These are phyloP conservation scores for Neolamprologus sp. DNA, from an alignment of 2,113 vertebrate species.

Conservation along the genomic window DNA sequence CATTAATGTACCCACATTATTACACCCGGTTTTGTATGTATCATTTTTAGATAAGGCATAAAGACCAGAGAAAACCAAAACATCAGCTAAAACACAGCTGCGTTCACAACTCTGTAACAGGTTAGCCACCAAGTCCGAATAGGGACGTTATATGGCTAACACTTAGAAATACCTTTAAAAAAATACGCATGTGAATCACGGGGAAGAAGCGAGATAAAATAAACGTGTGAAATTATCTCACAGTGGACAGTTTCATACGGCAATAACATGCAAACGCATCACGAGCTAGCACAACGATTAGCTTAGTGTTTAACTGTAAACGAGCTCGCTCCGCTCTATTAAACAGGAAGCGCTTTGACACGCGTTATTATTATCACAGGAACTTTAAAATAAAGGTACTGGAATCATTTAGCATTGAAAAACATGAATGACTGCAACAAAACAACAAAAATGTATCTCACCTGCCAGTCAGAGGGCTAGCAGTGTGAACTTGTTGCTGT, in stretches of 20 bases:
- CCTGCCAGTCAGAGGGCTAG: background rate
- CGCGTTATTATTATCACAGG: background rate
- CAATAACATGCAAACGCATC: background rate
- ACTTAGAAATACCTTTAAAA: background rate
- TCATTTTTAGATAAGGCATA: background rate
- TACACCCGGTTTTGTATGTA: background rate
- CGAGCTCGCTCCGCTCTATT: background rate
- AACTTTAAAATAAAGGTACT: background rate
- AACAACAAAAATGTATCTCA: background rate
- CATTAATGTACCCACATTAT: background rate
- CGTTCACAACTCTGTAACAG: background rate
- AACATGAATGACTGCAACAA: background rate
- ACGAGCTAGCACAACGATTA: background rate
- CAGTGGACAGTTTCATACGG: background rate
- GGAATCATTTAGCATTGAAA: fast-evolving
- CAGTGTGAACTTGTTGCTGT: background rate
- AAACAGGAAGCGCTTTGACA: background rate
- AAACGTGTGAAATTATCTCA: background rate
- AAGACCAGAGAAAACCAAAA: background rate
- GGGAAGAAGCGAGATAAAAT: background rate
- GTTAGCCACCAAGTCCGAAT: background rate
- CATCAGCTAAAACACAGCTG: background rate
- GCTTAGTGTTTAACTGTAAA: background rate
- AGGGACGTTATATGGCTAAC: fast-evolving
- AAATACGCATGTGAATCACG: background rate